Evolutionary conservation across 2,888 invertebrate genomes (phyloP), one percentile per base, ranked within the genome.

Genomic region (Chalcis sispes): DNA sequence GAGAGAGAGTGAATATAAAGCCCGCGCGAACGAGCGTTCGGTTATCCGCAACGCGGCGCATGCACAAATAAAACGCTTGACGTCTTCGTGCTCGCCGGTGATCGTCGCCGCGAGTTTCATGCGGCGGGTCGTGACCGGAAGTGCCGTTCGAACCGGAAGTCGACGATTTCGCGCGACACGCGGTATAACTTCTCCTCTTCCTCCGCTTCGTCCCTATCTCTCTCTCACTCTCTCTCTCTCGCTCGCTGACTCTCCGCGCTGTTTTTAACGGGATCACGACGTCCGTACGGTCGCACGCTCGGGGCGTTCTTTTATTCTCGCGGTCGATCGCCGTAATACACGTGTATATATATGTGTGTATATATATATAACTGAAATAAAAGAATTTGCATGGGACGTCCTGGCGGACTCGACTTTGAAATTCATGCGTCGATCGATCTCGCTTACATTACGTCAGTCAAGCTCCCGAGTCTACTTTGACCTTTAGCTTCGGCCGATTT

Each of bases 71-170:
- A 80, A 78, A 78, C 75, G 69, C 62, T 20, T 58, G 72, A 74
- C 78, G 78, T 77, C 79, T 79, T 77, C 75, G 40, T 20, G n/a
- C 40, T 20, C 36, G 23, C 23, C 3, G 23, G 13, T 23, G 77
- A 67, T 77, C 79, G 79, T 77, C 77, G 78, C 78, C 78, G 80
- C 79, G 81, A 79, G 79, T 80, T 79, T 81, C 79, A 78, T 79
- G 81, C 80, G 80, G 80, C 80, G 79, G 77, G 81, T 86, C 87
- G 86, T 87, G 87, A 87, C 86, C 87, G 87, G 87, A 87, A 87
- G 84, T 83, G 83, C 79, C 83, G 82, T 79, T 80, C 81, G 79
- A 80, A 77, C 81, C 80, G 81, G 81, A 81, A 81, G 80, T 72
- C 77, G 80, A 76, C 82, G 81, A 81, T 82, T 82, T 81, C 80